Evolutionary conservation across 2,113 vertebrate genomes (phyloP), one percentile per base, ranked within the genome.

Genomic region (Desmodus rotundus): DNA sequence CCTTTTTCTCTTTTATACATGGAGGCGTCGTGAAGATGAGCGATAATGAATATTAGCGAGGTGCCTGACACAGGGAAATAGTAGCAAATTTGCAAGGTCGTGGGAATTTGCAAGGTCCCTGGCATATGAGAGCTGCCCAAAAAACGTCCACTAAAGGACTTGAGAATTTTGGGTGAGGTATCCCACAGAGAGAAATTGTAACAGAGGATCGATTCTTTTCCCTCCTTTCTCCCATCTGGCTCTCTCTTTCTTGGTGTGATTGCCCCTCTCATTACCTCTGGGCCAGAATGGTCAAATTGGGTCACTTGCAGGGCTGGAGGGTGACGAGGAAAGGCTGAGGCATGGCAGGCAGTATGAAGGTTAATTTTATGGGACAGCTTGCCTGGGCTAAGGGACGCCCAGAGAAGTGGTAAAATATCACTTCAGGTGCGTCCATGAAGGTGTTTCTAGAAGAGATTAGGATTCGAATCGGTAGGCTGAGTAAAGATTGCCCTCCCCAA

Each of bases 151-250:
- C 58, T 73, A 47, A 20, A 38, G 88, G 33, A 17, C 9, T 7
- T 0, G 0, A 92, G 36, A 65, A 50, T 17, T 2, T 83, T 33
- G 14, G 33, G 24, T 68, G 26, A 50, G 17, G 22, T 31, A 68
- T 28, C 52, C 88, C 28, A 16, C 6, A 0, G 13, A 16, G 22
- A 61, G 41, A 58, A 56, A n/a, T 3, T 8, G 20, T 41, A 54
- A 50, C 7, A 1, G 0, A 0, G 38, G n/a, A 15, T 38, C 13
- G 3, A 9, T 26, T 31, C 54, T 47, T 22, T 7, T 22, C 47
- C 47, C 52, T 70, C 20, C 5, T 33, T 43, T 19, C 41, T 67
- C 65, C 56, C 19, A 33, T 24, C 56, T 11, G 24, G 1, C 24
- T 22, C 72, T 81, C 41, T 70, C 54, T 26, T 65, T 84, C 38